Base-by-base conservation (phyloP, 2,797 vertebrate species). In the Peromyscus melanophrys region DNA sequence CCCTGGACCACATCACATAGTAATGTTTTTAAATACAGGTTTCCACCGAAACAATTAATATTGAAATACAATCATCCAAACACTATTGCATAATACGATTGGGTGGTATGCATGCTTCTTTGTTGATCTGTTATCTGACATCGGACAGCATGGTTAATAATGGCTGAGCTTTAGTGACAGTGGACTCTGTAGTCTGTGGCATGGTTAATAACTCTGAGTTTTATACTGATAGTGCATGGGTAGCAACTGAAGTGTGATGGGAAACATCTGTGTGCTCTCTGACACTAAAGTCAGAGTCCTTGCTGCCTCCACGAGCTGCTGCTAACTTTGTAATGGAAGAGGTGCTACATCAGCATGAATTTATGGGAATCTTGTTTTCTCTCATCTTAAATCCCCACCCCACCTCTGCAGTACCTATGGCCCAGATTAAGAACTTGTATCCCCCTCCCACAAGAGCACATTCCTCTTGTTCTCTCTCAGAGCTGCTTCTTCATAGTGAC, bases 11-110 rank as follows among this genome's bases (percentile, higher is more conserved):
- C 55, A n/a, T 57, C 77, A 69, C 29, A 65, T 52, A 65, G 55
- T 34, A 65, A 46, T 90, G 25, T 65, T 52, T 95, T 95, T 63
- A 67, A 94, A 78, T 11, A 9, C 21, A 46, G 65, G 14, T 92
- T 97, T 87, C 71, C 52, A 89, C 65, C 14, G 78, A 77, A 82
- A 92, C 13, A 85, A 31, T 73, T 77, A 34, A 49, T 84, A n/a
- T 29, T 75, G 40, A 96, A 95, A 89, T 96, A 31, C 0, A 55
- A 37, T 90, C 86, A 76, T 37, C 37, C 77, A 86, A 91, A 71
- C 88, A 46, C 57, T 92, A 67, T 1, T 9, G 37, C 89, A 69
- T 69, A 46, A 94, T 52, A 59, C 31, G 57, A 49, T 85, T 43
- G 52, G 55, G 10, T 67, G 43, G 34, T 31, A 25, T 14, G 3